These are phyloP conservation scores for Onthophagus sagittarius DNA, from an alignment of 2,888 invertebrate species.

Conservation along the genomic window DNA sequence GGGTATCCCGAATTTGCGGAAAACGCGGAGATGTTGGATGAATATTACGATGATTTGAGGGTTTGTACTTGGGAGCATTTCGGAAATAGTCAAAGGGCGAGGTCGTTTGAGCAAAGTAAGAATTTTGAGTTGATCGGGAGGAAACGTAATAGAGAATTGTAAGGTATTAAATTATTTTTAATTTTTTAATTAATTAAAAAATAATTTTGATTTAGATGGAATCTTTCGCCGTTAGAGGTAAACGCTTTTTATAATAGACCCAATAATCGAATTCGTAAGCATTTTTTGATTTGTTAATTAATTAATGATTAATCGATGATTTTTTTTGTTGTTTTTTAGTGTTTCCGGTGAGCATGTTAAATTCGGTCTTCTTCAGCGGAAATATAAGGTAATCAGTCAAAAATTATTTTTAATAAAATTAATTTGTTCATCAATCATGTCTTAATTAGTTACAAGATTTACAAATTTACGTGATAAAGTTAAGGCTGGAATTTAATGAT, in stretches of 20 bases:
- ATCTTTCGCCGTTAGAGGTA: conserved; percentile 52
- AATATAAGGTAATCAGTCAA: conserved; percentile 35
- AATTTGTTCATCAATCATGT: too few species aligned
- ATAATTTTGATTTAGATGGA: conserved; percentile 38
- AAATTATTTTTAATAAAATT: too few species aligned
- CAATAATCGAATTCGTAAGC: conserved; percentile 51
- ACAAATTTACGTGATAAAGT: too few species aligned
- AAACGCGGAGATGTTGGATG: conserved; percentile 34
- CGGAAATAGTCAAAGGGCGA: conserved; percentile 41
- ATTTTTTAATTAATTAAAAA: too few species aligned
- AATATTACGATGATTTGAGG: conserved; percentile 43
- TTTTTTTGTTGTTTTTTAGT: conserved; percentile 34
- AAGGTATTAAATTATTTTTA: too few species aligned
- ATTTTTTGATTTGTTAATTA: not conserved
- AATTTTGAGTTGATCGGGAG: conserved; percentile 38
- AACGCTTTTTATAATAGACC: conserved; percentile 64
- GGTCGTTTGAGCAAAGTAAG: conserved; percentile 41
- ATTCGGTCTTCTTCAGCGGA: conserved; percentile 41
- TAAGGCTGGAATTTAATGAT: too few species aligned
- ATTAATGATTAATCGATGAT: conserved; percentile 7
- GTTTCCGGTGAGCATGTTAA: conserved; percentile 42
- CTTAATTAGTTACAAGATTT: too few species aligned
- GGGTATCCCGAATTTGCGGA: conserved; percentile 41
- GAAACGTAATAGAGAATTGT: conserved; percentile 36
- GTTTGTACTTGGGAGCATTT: conserved; percentile 45